Percentiles rank a stretch among this genome's conserved stretches.
These are phyloP conservation scores for Alectoris magna DNA, from an alignment of 2,797 vertebrate species.

Conservation along the genomic window DNA sequence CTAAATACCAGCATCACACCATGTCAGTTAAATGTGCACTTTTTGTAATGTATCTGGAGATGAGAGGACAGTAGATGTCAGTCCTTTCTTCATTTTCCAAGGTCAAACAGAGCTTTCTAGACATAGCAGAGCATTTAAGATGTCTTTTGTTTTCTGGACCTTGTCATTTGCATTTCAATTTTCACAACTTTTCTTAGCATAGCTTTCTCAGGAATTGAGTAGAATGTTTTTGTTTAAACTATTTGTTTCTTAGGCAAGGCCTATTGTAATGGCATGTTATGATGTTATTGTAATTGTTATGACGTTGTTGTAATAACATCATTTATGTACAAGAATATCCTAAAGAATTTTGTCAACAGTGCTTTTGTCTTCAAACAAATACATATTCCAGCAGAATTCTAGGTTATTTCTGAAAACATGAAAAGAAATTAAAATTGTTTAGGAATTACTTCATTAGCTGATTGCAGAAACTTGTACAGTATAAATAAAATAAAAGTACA, in stretches of 20 bases:
- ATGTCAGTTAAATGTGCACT: accelerated
- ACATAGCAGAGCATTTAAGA: neutral
- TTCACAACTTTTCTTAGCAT: neutral
- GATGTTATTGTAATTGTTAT: no score
- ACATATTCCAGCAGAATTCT: neutral
- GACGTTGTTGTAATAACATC: neutral
- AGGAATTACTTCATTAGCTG: neutral
- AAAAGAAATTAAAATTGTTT: neutral
- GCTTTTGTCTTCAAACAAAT: neutral
- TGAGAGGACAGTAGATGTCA: neutral
- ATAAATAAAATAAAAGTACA: neutral
- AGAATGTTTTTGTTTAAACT: neutral
- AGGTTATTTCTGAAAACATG: neutral
- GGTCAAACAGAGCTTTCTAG: neutral
- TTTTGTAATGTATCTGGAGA: neutral
- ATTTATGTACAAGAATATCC: neutral
- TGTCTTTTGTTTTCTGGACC: neutral
- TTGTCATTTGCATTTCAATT: neutral
- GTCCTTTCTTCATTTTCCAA: neutral
- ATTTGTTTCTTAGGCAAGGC: neutral
- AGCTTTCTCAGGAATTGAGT: neutral
- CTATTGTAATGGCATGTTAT: no score
- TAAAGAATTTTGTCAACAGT: neutral
- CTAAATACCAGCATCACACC: neutral
- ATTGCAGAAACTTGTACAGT: neutral